phyloP scores from a whole-genome alignment of 2,797 vertebrate genomes.

The Neostethus bicornis region DNA sequence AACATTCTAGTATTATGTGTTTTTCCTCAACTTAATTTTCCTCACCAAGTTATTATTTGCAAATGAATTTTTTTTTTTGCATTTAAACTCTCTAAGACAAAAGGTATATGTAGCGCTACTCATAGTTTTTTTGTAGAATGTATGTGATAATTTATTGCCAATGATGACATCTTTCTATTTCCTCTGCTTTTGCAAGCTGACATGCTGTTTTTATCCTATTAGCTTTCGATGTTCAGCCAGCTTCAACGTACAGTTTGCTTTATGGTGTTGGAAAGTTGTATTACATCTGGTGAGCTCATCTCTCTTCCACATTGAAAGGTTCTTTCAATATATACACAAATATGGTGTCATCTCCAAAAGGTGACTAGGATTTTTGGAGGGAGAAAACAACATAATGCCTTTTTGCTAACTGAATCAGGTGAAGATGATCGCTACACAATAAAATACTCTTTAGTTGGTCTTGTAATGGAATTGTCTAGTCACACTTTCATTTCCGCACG shows the following conservation, averaged over 20 bases:
- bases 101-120: conserved; percentile 17
- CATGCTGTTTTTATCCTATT: conserved; percentile 11
- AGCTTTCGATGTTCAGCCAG: conserved; percentile 6
- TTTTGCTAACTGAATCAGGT: conserved; percentile 33
- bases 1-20: conserved; percentile 16
- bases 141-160: conserved; percentile 21
- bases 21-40: conserved; percentile 11
- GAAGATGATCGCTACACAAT: conserved; percentile 45
- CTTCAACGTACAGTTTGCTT: conserved; percentile 24
- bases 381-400: conserved; percentile 12
- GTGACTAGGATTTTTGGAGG: conserved; percentile 19
- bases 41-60: conserved; percentile 18
- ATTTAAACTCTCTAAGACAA: conserved; percentile 22
- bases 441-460: conserved; percentile 39
- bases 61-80: conserved; percentile 22
- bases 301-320: conserved; percentile 32
- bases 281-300: conserved; percentile 29
- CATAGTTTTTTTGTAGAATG: conserved; percentile 1
- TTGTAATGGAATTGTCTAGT: conserved; percentile 39
- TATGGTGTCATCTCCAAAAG: conserved; percentile 25
- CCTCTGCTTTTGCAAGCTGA: conserved; percentile 23
- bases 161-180: conserved; percentile 23
- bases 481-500: conserved; percentile 20
- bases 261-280: conserved; percentile 33
- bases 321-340: conserved; percentile 24